A percentile compares a stretch with the other conserved stretches of the same genome.
Evolutionary conservation across 2,113 vertebrate genomes (phyloP).

Genomic region (Lasiurus cinereus): DNA sequence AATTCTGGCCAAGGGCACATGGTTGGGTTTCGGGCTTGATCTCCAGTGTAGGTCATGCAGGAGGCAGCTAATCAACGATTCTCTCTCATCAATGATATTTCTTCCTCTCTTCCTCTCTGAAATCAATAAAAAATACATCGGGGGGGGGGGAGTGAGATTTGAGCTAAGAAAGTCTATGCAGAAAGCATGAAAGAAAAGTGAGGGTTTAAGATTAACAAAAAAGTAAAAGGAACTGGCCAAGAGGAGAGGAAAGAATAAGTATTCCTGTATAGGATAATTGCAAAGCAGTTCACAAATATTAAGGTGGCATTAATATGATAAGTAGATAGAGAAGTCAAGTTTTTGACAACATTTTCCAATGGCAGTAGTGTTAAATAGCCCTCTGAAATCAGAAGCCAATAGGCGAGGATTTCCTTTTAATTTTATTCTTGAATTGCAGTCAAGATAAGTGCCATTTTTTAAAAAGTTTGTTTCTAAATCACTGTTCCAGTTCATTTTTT

Average conservation of each 20-base stretch:
- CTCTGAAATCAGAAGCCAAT: conserved; percentile 5
- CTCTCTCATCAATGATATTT: no score
- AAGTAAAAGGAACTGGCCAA: background rate
- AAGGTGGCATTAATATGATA: background rate
- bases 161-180: background rate
- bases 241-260: background rate
- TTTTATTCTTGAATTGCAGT: conserved; percentile 30
- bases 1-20: no score
- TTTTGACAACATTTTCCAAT: background rate
- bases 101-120: no score
- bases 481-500: conserved; percentile 57
- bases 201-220: conserved; percentile 22
- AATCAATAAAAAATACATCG: background rate
- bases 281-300: background rate
- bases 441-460: background rate
- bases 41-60: no score
- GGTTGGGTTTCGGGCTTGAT: no score
- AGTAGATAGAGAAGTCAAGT: background rate
- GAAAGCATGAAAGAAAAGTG: conserved; percentile 7
- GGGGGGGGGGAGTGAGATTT: background rate
- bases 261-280: rapidly evolving
- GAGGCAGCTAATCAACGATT: no score
- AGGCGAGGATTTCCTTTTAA: conserved; percentile 31
- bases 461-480: conserved; percentile 56
- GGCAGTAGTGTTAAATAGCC: background rate